Base-by-base conservation (phyloP, 1,140 invertebrate species). In the Drosophila equinoxialis region DNA sequence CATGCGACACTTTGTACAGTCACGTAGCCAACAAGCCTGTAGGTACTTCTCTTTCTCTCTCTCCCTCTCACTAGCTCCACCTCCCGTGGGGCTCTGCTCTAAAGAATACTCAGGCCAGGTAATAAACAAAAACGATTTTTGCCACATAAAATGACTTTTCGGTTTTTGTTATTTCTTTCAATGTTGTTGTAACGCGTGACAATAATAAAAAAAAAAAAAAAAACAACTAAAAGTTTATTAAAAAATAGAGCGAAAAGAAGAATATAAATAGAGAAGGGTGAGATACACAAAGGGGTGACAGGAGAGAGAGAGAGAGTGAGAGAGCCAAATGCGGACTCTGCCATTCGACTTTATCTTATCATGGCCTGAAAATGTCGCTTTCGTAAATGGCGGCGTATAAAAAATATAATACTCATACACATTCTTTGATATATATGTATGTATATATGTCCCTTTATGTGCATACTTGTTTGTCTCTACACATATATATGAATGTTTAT, bases 341-440 rank as follows among this genome's bases (percentile, higher is more conserved):
- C 68, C 68, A 77, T 73, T 48, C 67, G 57, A 48, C 64, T 51
- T 89, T 86, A 86, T 86, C 83, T 86, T 80, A 86, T 86, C 83
- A 66, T 39, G 3, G 14, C 42, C 39, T 59, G 81, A 68, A 77
- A 79, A 89, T 86, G 83, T 86, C 70, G 83, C 80, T 84, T 86
- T 86, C 76, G 62, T 86, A 86, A 86, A 89, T 89, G 77, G 80
- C 74, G 84, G 76, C 73, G 70, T 71, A 86, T 78, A 86, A 86
- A 83, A 86, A 84, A 79, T 73, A 83, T 73, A 77, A 77, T 60
- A 65, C 74, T 64, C 73, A 65, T 10, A 55, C 10, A 71, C 35
- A 67, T 20, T n/a, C 37, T 23, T 48, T 14, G 13, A 30, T 26
- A 11, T 65, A 42, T 48, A 51, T 41, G 39, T 54, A 23, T 3